Percentiles rank a stretch among this genome's conserved stretches.
phyloP scores from a whole-genome alignment of 2,113 vertebrate genomes.

The Egretta garzetta region DNA sequence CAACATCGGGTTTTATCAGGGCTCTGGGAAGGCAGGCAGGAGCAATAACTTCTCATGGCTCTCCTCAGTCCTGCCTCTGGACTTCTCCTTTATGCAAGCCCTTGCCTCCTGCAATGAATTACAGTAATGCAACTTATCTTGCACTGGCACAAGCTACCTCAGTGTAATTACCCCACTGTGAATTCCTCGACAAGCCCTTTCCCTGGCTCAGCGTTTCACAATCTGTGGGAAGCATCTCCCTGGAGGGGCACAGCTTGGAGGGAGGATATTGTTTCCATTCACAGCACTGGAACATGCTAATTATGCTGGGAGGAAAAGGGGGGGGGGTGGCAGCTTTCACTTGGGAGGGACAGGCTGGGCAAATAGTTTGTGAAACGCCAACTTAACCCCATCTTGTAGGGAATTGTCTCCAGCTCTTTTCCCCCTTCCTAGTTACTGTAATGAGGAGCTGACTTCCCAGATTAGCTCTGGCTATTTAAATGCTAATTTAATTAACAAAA shows the following conservation, averaged over 20 bases:
- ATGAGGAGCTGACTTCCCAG: constrained; percentile 65
- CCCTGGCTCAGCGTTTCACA: background rate
- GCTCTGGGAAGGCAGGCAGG: background rate
- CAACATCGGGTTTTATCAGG: accelerated
- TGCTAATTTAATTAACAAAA: constrained; percentile 71
- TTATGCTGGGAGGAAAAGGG: constrained; percentile 10
- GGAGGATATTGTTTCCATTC: constrained; percentile 69
- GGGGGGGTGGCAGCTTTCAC: constrained; percentile 20
- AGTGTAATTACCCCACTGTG: background rate
- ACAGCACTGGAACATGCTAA: constrained; percentile 40
- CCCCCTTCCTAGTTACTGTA: constrained; percentile 58
- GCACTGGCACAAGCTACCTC: background rate
- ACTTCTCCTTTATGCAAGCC: background rate
- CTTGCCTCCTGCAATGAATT: background rate
- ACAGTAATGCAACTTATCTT: background rate
- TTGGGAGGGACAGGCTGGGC: constrained; percentile 47
- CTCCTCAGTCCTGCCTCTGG: background rate
- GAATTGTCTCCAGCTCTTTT: constrained; percentile 47
- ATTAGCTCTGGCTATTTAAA: constrained; percentile 63
- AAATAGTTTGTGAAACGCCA: constrained; percentile 46
- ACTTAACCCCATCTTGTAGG: constrained; percentile 63
- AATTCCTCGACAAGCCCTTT: constrained; percentile 48
- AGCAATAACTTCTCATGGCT: background rate
- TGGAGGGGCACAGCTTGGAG: constrained; percentile 55
- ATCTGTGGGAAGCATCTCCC: constrained; percentile 65